Conservation (phyloP, 2,888 invertebrate species). For the Catonia carolina region DNA sequence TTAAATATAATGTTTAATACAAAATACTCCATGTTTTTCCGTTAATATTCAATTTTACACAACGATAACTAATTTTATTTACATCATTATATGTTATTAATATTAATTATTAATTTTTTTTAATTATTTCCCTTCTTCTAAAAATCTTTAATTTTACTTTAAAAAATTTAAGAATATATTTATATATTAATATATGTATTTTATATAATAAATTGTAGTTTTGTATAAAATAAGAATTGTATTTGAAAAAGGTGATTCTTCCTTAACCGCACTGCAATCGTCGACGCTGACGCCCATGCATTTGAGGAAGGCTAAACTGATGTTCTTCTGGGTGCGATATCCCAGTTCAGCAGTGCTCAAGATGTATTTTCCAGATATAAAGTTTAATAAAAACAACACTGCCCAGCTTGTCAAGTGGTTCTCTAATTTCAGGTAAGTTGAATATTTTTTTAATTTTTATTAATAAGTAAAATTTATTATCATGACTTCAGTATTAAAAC, state of each 20-base stretch:
- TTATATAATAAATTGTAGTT: not conserved
- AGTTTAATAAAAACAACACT: slow-evolving; percentile 99
- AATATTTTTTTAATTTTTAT: slow-evolving; percentile 23
- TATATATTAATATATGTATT: not conserved
- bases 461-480: slow-evolving; percentile 10
- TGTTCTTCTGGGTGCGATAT: slow-evolving; percentile 99
- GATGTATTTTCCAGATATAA: slow-evolving; percentile 99
- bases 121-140: not conserved
- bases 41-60: no score
- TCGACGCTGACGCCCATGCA: slow-evolving; percentile 99
- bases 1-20: no score
- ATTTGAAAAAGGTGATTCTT: slow-evolving; percentile 32
- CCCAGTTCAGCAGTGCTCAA: slow-evolving; percentile 98
- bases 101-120: not conserved
- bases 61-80: no score
- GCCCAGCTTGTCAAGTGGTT: slow-evolving; percentile 99
- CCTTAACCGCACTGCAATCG: slow-evolving; percentile 86
- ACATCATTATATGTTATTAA: no score
- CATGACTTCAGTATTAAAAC: slow-evolving; percentile 7
- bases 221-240: no score
- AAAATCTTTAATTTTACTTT: not conserved
- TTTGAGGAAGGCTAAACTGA: slow-evolving; percentile 98
- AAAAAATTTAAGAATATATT: not conserved
- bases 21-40: no score
- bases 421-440: slow-evolving; percentile 96